A percentile compares a stretch with the other conserved stretches of the same genome.
Evolutionary conservation across 2,888 invertebrate species (phyloP).

Genomic region (Drosophila ochracea): DNA sequence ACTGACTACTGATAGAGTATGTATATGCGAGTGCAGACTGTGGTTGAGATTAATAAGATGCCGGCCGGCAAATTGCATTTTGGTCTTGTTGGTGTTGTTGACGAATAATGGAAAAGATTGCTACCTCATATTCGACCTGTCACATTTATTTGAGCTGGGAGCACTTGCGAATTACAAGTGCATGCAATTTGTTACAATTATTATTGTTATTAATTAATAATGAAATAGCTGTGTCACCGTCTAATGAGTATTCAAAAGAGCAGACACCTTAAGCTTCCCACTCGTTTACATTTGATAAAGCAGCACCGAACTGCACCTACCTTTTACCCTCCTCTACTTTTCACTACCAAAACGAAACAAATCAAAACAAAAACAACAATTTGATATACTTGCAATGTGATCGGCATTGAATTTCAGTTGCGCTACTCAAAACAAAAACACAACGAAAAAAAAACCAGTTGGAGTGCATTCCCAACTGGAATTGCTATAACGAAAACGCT

Average conservation of each 20-base stretch:
- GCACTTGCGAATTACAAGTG: background rate
- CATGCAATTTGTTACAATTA: background rate
- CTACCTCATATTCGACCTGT: background rate
- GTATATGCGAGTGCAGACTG: background rate
- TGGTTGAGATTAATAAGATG: constrained; percentile 8
- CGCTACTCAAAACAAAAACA: constrained; percentile 6
- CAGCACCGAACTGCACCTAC: background rate
- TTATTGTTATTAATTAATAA: background rate
- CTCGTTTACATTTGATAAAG: constrained; percentile 22
- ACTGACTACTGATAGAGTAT: background rate
- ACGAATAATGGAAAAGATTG: background rate
- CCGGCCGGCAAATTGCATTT: constrained; percentile 39
- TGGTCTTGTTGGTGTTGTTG: background rate
- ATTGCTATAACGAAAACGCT: constrained; percentile 13
- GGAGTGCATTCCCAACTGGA: constrained; percentile 23
- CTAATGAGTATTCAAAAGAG: background rate
- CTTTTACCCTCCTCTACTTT: background rate
- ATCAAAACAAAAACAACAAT: background rate
- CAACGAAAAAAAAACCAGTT: constrained; percentile 25
- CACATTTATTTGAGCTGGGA: background rate
- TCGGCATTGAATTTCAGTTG: constrained; percentile 26
- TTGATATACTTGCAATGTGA: constrained; percentile 5
- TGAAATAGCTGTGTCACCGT: background rate
- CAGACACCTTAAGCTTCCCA: constrained; percentile 3
- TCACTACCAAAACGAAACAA: background rate